phyloP scores from a whole-genome alignment of 1,140 invertebrate species.

The Drosophila nasuta region DNA sequence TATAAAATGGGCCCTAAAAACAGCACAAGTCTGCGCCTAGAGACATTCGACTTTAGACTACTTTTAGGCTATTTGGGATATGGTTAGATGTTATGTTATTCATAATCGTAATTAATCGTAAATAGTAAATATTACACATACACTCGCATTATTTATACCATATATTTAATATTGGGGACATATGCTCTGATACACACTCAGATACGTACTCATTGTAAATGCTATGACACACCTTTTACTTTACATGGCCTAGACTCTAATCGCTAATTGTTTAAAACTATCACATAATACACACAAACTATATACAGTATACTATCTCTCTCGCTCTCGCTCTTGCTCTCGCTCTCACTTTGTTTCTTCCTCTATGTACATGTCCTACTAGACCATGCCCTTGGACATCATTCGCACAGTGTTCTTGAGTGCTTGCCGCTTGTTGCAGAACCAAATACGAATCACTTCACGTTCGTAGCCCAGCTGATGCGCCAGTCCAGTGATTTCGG shows the following conservation, averaged over 20 bases:
- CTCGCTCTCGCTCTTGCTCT: not conserved
- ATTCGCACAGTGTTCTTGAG: constrained; percentile 97
- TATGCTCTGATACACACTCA: constrained; percentile 43
- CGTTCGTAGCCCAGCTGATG: constrained; percentile 98
- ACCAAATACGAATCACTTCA: constrained; percentile 99
- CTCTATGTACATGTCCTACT: constrained; percentile 46
- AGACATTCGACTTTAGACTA: constrained; percentile 67
- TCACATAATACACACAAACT: constrained; percentile 62
- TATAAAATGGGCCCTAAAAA: constrained; percentile 74
- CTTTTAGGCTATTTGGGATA: constrained; percentile 80
- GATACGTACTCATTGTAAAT: constrained; percentile 54
- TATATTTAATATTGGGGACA: constrained; percentile 53
- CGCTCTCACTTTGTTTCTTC: constrained; percentile 2
- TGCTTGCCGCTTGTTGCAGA: constrained; percentile 99
- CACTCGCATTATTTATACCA: constrained; percentile 41
- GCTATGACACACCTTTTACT: constrained; percentile 82
- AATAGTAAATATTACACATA: constrained; percentile 31
- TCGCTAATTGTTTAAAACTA: constrained; percentile 74
- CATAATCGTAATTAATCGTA: constrained; percentile 40
- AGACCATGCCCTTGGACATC: constrained; percentile 93
- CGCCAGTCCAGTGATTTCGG: constrained; percentile 97
- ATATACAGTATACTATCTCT: constrained; percentile 53
- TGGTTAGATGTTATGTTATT: constrained; percentile 56
- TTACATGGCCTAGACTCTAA: constrained; percentile 77
- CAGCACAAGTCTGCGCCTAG: constrained; percentile 60